Evolutionary conservation across 2,113 vertebrate genomes (phyloP).

Genomic region (Camelus dromedarius): DNA sequence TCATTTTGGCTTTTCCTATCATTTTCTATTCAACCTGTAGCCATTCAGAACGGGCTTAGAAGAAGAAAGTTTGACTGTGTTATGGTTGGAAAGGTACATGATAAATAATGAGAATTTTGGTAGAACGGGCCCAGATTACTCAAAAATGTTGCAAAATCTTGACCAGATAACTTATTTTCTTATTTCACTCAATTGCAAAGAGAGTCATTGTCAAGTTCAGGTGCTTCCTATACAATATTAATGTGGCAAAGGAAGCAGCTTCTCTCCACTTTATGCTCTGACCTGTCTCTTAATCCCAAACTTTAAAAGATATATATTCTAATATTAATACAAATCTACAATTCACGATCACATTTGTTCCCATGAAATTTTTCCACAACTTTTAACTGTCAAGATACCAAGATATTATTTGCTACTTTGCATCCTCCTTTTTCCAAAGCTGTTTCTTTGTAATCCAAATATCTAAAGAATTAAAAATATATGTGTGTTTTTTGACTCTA

Average conservation of each 20-base stretch:
- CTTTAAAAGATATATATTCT: neutral
- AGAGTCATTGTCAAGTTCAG: neutral
- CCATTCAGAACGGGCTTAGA: neutral
- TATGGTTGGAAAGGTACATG: neutral
- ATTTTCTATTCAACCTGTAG: neutral
- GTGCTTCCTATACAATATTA: neutral
- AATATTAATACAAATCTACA: neutral
- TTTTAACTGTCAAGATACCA: neutral
- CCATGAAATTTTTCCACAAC: neutral
- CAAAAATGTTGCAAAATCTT: neutral
- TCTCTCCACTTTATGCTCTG: neutral
- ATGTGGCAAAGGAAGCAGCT: neutral
- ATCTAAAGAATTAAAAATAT: neutral
- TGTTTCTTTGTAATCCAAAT: neutral
- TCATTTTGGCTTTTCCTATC: neutral
- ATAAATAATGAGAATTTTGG: neutral
- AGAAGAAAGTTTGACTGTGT: neutral
- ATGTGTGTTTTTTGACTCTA: neutral
- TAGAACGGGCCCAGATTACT: neutral
- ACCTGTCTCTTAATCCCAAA: neutral
- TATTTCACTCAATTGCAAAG: neutral
- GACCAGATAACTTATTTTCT: neutral
- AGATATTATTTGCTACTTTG: neutral
- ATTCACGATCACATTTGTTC: neutral
- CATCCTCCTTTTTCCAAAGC: neutral